phyloP scores from a whole-genome alignment of 1,140 invertebrate genomes.

The Physella acuta region DNA sequence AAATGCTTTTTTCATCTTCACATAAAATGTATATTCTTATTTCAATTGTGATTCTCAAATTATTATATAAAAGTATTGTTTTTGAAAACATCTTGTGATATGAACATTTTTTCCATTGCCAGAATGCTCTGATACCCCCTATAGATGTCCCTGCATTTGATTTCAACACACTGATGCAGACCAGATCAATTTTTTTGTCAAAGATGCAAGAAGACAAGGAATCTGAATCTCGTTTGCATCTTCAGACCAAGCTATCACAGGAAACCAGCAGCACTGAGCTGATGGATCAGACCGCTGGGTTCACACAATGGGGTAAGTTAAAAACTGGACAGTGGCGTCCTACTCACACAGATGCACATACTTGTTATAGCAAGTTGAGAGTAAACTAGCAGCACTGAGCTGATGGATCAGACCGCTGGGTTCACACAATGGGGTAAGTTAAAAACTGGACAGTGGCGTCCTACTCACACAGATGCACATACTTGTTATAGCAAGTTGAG shows the following conservation, averaged over 20 bases:
- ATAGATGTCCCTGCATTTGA: not conserved
- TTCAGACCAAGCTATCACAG: not conserved
- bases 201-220: constrained; percentile 9
- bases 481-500: too few species aligned
- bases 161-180: not conserved
- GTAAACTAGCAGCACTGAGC: not conserved
- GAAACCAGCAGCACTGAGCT: not conserved
- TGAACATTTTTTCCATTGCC: not conserved
- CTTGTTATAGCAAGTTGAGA: not conserved
- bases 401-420: too few species aligned
- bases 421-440: too few species aligned
- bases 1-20: not conserved
- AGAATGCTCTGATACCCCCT: not conserved
- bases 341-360: not conserved
- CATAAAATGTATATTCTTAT: not conserved
- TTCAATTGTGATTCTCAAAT: not conserved
- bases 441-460: too few species aligned
- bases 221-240: not conserved
- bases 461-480: too few species aligned
- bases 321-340: too few species aligned
- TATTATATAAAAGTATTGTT: not conserved
- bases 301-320: not conserved
- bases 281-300: not conserved
- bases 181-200: not conserved
- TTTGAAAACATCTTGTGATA: not conserved